Conservation (phyloP, 2,888 invertebrate genomes). For the Ophion ventricosus region DNA sequence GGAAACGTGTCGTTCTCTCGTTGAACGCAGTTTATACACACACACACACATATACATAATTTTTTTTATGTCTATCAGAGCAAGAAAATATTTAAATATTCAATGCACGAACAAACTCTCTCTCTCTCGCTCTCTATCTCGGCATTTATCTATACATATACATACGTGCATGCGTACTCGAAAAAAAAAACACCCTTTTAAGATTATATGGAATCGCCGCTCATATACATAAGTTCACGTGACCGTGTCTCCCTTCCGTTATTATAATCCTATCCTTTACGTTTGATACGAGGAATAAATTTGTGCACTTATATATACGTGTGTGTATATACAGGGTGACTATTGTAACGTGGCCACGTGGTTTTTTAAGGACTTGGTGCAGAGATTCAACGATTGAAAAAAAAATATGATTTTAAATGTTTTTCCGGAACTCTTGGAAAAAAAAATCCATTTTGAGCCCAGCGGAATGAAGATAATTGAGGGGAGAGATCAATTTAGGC, state of each 20-base stretch:
- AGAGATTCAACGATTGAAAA: no score
- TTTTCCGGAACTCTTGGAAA: no score
- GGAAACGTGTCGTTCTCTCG: no score
- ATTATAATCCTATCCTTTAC: neutral
- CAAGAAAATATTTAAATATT: conserved; percentile 45
- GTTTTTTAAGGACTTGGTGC: no score
- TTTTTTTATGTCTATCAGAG: conserved; percentile 76
- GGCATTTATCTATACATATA: neutral
- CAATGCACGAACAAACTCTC: conserved; percentile 49
- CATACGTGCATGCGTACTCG: conserved; percentile 34
- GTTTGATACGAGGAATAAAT: conserved; percentile 30
- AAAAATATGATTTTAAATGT: no score
- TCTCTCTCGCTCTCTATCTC: conserved; percentile 47
- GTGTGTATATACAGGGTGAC: neutral
- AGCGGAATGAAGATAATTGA: no score
- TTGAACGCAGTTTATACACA: neutral
- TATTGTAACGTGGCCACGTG: no score
- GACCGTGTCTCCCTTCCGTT: neutral
- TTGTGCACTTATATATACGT: conserved; percentile 3
- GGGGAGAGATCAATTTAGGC: no score
- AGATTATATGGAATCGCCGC: conserved; percentile 48
- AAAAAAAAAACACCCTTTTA: conserved; percentile 14
- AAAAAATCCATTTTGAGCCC: no score
- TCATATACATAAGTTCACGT: neutral
- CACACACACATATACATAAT: conserved; percentile 64